Evolutionary conservation across 2,113 vertebrate genomes (phyloP).

Genomic region (Melanostigma gelatinosum): DNA sequence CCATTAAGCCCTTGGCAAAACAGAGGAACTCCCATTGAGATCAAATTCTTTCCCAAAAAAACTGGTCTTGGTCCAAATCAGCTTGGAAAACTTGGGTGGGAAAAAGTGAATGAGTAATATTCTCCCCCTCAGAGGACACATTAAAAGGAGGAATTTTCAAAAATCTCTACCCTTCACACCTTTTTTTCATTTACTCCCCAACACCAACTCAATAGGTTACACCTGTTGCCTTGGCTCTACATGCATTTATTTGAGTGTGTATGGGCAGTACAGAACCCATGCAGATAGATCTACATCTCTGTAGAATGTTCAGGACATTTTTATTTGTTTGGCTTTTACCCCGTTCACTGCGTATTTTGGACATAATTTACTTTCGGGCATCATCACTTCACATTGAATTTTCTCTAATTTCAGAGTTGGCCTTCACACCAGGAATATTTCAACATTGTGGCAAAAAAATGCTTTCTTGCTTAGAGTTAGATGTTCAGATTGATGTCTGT

Average conservation of each 20-base stretch:
- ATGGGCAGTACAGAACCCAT: not conserved
- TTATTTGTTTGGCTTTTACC: too few species aligned
- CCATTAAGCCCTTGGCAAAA: conserved; percentile 64
- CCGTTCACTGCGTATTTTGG: not conserved
- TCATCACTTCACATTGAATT: not conserved
- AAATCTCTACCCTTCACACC: not conserved
- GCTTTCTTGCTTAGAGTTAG: not conserved
- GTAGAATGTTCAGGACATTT: not conserved
- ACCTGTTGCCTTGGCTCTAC: not conserved
- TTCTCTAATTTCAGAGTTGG: not conserved
- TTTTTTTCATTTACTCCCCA: conserved; percentile 5
- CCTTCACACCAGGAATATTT: not conserved
- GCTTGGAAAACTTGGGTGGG: conserved; percentile 47
- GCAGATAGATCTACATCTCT: not conserved
- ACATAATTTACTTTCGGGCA: not conserved
- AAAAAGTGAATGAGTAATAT: conserved; percentile 43
- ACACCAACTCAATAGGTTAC: not conserved
- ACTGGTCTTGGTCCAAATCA: conserved; percentile 49
- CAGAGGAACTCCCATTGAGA: conserved; percentile 72
- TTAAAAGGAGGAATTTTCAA: conserved; percentile 11
- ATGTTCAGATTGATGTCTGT: not conserved
- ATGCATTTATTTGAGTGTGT: not conserved
- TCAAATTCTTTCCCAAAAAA: conserved; percentile 65
- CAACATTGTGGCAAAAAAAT: not conserved
- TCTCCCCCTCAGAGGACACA: conserved; percentile 35